Evolutionary conservation across 2,888 invertebrate genomes (phyloP).

Genomic region (Pristionchus exspectatus): DNA sequence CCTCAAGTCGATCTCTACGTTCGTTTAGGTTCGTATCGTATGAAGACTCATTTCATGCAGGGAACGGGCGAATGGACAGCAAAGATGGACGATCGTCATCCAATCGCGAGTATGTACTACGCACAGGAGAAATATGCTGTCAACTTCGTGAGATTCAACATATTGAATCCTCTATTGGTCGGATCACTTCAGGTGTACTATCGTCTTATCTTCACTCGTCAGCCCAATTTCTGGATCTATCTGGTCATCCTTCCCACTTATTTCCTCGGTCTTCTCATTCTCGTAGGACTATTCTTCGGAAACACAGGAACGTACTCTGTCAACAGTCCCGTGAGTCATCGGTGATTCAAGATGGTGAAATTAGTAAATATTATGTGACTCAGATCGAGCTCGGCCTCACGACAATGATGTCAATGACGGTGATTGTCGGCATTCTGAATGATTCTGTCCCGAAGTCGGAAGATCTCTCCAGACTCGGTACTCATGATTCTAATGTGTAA

Average conservation of each 20-base stretch:
- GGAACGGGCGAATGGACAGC: neutral
- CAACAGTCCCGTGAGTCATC: conserved; percentile 13
- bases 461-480: conserved; percentile 15
- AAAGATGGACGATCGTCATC: neutral
- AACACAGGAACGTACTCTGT: neutral
- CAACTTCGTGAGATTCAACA: conserved; percentile 2
- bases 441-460: neutral
- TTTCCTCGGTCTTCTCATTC: conserved; percentile 17
- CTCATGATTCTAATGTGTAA: neutral
- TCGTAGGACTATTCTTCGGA: conserved; percentile 21
- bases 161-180: neutral
- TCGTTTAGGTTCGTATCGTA: neutral
- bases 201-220: conserved; percentile 27
- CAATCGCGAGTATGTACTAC: neutral
- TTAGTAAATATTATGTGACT: neutral
- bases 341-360: neutral
- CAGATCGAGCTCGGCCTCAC: conserved; percentile 12
- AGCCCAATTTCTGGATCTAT: conserved; percentile 24
- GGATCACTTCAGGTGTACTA: neutral
- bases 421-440: conserved; percentile 23
- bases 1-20: conserved; percentile 19
- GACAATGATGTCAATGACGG: conserved; percentile 15
- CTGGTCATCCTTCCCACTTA: conserved; percentile 12
- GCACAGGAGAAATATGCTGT: neutral
- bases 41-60: neutral